A percentile compares a stretch with the other conserved stretches of the same genome.
phyloP scores from a whole-genome alignment of 2,797 vertebrate species.

The Ibycter americanus region DNA sequence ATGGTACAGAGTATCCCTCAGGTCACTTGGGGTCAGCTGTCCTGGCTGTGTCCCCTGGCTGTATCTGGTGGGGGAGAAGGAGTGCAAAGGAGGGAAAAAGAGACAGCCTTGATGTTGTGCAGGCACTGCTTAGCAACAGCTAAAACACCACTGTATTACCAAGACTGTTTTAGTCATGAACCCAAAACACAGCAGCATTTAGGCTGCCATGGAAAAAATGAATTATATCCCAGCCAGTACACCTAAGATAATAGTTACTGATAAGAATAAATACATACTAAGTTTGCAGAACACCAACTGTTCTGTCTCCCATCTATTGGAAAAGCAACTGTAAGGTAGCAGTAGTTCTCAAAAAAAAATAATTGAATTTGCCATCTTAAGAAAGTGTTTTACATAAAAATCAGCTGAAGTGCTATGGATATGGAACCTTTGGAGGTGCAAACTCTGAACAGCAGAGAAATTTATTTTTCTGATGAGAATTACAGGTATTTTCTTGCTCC shows the following conservation, averaged over 20 bases:
- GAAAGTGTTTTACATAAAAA: background rate
- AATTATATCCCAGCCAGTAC: background rate
- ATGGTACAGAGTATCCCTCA: rapidly evolving
- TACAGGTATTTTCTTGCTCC: background rate
- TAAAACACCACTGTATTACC: background rate
- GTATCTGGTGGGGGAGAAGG: background rate
- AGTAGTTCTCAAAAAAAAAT: background rate
- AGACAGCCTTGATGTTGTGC: background rate
- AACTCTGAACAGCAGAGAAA: background rate
- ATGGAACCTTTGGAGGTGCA: background rate
- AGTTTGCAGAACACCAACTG: background rate
- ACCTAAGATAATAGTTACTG: rapidly evolving
- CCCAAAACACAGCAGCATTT: background rate
- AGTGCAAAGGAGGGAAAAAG: background rate
- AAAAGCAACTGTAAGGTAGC: background rate
- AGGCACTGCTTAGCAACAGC: background rate
- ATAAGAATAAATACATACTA: background rate
- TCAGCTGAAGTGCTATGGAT: background rate
- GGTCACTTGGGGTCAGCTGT: background rate
- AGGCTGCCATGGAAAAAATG: rapidly evolving
- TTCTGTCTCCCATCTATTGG: background rate
- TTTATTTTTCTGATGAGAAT: background rate
- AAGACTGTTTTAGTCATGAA: background rate
- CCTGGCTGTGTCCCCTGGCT: background rate
- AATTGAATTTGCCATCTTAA: background rate